Evolutionary conservation across 2,113 vertebrate species (phyloP), one percentile per base, ranked within the genome.

Genomic region (Psilopogon haemacephalus): DNA sequence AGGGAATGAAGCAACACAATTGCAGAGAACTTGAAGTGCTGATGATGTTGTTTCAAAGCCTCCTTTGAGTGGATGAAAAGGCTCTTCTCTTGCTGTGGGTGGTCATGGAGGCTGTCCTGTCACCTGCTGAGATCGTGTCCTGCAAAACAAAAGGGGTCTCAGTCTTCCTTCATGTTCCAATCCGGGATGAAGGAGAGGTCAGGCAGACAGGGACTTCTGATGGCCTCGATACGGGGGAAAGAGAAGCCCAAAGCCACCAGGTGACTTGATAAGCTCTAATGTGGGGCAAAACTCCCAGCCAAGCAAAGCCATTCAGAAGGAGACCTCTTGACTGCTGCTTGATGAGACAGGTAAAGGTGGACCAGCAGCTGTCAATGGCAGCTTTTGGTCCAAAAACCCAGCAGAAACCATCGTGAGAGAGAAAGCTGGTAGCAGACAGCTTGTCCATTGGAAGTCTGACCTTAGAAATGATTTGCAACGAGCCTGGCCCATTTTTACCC

Each of bases 241-340:
- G 5, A 50, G 52, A 74, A 86, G 26, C 5, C 13, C 52, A 48
- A 16, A 46, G 16, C 50, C 74, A 28, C 9, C 2, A 1, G 35
- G 17, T 15, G 23, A 19, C 12, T 1, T 3, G 4, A 60, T n/a
- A 4, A 58, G 75, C 15, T 5, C 28, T 44, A 11, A 5, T 0
- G 0, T 4, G 13, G 4, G 3, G 16, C 69, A 48, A 54, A 83
- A 76, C 5, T 10, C 35, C 6, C n/a, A 32, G 7, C 9, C 15
- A 4, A 33, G 8, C 17, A 14, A 8, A 30, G 27, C 6, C 21
- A 13, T 74, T 59, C 46, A 20, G 55, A 40, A 38, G 33, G 38
- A 40, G 38, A 40, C 12, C 38, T 40, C 38, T 40, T 40, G 38
- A 40, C 27, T 64, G 30, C 56, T 30, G 20, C n/a, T 65, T 35